Conservation (phyloP, 2,888 invertebrate genomes). For the Papilio gigon region DNA sequence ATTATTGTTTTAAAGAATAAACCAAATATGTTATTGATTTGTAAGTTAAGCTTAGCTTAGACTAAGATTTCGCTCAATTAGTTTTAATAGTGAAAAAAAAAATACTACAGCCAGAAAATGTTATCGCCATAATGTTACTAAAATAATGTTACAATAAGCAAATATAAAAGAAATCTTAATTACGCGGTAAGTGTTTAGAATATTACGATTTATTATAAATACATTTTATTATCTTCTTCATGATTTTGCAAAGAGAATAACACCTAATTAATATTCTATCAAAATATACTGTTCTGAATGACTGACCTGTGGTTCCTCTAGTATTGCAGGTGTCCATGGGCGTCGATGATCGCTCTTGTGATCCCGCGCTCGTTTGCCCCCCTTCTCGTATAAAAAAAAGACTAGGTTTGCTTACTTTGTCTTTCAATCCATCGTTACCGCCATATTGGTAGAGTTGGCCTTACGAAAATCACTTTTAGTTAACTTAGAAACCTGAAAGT, state of each 20-base stretch:
- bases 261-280: not conserved
- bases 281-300: too few species aligned
- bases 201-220: too few species aligned
- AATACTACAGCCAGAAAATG: slow-evolving; percentile 55
- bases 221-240: too few species aligned
- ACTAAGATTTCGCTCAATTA: slow-evolving; percentile 57
- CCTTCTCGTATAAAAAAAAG: not conserved
- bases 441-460: not conserved
- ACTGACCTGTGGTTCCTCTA: too few species aligned
- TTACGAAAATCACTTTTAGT: slow-evolving; percentile 1
- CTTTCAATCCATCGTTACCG: not conserved
- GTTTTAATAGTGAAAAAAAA: slow-evolving; percentile 57
- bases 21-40: slow-evolving; percentile 68
- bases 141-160: not conserved
- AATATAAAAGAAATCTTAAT: not conserved
- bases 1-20: slow-evolving; percentile 68
- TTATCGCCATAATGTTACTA: slow-evolving; percentile 44
- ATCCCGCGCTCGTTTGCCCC: too few species aligned
- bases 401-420: not conserved
- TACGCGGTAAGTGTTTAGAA: not conserved
- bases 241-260: too few species aligned
- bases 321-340: too few species aligned
- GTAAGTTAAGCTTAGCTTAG: slow-evolving; percentile 46
- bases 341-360: too few species aligned
- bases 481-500: slow-evolving; percentile 10